A percentile compares a stretch with the other conserved stretches of the same genome.
These are phyloP conservation scores for Caenorhabditis angaria DNA, from an alignment of 2,888 invertebrate genomes.

Conservation along the genomic window DNA sequence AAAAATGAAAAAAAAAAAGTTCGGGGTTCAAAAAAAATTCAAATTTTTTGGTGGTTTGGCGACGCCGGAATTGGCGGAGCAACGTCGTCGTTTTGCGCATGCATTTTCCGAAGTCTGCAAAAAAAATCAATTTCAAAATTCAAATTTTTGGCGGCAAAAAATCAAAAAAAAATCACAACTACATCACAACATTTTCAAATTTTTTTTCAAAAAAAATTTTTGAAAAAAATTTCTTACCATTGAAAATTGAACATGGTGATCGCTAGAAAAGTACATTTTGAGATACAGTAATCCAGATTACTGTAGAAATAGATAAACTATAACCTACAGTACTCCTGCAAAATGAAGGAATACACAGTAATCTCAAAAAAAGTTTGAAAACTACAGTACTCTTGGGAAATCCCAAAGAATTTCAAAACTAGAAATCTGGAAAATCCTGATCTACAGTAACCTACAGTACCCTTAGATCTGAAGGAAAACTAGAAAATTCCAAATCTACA, in stretches of 20 bases:
- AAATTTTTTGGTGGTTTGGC: too few species aligned
- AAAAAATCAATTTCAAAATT: background rate
- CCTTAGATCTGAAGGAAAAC: too few species aligned
- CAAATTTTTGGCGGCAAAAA: background rate
- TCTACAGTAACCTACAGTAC: too few species aligned
- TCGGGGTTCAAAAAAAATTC: too few species aligned
- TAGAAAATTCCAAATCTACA: too few species aligned
- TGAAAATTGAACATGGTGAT: background rate
- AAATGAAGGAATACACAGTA: too few species aligned
- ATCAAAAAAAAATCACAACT: constrained; percentile 7
- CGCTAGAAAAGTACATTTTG: background rate
- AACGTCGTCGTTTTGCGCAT: constrained; percentile 59
- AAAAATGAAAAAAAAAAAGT: too few species aligned
- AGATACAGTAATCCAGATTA: background rate
- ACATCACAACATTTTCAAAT: constrained; percentile 9
- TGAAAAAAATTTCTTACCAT: constrained; percentile 7
- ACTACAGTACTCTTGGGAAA: background rate
- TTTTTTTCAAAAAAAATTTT: too few species aligned
- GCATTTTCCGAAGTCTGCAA: constrained; percentile 57
- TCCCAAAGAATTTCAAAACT: background rate
- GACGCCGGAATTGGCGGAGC: constrained; percentile 32
- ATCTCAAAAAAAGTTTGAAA: too few species aligned
- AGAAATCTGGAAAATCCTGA: too few species aligned
- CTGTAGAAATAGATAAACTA: too few species aligned
- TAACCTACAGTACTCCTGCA: too few species aligned